Evolutionary conservation across 2,888 invertebrate genomes (phyloP).

Genomic region (Drosophila lutescens): DNA sequence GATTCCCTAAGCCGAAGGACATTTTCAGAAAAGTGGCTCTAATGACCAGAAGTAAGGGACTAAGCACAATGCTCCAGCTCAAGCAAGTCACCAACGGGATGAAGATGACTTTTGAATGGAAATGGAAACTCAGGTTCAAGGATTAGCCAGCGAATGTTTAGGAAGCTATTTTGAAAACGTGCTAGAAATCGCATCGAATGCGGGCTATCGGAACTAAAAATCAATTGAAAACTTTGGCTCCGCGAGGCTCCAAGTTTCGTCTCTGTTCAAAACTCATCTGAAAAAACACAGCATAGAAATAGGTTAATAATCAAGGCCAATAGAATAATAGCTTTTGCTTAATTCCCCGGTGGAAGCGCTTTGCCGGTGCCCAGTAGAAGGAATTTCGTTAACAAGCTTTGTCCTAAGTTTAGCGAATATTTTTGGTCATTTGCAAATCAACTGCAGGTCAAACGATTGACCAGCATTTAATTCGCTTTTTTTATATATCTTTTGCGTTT

Average conservation of each 20-base stretch:
- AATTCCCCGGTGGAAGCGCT: conserved; percentile 5
- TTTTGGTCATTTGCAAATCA: conserved; percentile 15
- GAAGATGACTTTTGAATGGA: not conserved
- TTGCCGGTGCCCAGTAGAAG: conserved; percentile 3
- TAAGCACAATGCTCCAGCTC: not conserved
- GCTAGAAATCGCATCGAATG: conserved; percentile 39
- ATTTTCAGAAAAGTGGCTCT: not conserved
- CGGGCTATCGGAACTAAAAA: conserved; percentile 10
- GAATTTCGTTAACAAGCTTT: not conserved
- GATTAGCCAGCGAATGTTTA: conserved; percentile 1
- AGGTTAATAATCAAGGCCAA: conserved; percentile 45
- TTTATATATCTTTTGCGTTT: conserved; percentile 12
- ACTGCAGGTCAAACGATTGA: conserved; percentile 10
- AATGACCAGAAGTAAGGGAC: not conserved
- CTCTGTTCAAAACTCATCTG: conserved; percentile 50
- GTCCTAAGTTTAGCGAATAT: conserved; percentile 11
- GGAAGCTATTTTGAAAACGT: not conserved
- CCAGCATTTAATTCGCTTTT: conserved; percentile 49
- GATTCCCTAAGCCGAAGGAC: conserved; percentile 3
- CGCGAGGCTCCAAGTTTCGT: conserved; percentile 44
- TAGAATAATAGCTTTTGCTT: not conserved
- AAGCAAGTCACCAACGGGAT: conserved; percentile 9
- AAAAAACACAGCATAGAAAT: conserved; percentile 59
- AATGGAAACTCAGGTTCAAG: not conserved
- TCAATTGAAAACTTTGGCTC: conserved; percentile 51